phyloP scores from a whole-genome alignment of 2,797 vertebrate genomes.

The Dermochelys coriacea region DNA sequence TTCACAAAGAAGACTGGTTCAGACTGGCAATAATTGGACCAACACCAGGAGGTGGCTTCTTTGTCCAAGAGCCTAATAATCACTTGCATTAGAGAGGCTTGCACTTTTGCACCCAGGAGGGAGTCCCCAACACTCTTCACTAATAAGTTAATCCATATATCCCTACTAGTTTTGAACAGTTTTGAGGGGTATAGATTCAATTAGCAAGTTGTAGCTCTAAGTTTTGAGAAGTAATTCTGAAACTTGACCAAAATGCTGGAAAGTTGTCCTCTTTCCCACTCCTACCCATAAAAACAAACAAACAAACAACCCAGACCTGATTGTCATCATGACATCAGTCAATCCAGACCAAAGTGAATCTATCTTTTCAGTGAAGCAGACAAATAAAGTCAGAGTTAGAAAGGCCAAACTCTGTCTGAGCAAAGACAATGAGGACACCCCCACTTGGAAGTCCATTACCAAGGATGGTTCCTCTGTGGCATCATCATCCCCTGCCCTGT shows the following conservation, averaged over 20 bases:
- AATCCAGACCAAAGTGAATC: neutral
- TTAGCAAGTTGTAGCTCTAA: neutral
- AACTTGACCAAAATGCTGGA: constrained; percentile 30
- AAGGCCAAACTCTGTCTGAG: neutral
- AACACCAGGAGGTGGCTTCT: neutral
- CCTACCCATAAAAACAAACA: neutral
- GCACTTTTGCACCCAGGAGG: neutral
- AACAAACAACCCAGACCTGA: neutral
- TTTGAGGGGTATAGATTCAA: neutral
- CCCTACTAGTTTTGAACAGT: neutral
- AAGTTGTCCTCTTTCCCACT: neutral
- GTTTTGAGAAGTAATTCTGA: neutral
- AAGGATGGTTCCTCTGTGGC: neutral
- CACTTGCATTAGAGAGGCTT: neutral
- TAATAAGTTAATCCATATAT: constrained; percentile 17
- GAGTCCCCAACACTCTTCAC: neutral
- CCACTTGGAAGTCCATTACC: neutral
- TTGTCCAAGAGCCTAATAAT: neutral
- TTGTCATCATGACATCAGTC: fast-evolving
- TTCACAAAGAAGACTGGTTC: neutral
- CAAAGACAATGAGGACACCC: neutral
- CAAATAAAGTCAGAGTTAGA: neutral
- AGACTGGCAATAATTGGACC: neutral
- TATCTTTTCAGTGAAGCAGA: neutral
- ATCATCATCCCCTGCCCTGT: neutral